These are phyloP conservation scores for Athalia cordata DNA, from an alignment of 2,888 invertebrate species.

Conservation along the genomic window DNA sequence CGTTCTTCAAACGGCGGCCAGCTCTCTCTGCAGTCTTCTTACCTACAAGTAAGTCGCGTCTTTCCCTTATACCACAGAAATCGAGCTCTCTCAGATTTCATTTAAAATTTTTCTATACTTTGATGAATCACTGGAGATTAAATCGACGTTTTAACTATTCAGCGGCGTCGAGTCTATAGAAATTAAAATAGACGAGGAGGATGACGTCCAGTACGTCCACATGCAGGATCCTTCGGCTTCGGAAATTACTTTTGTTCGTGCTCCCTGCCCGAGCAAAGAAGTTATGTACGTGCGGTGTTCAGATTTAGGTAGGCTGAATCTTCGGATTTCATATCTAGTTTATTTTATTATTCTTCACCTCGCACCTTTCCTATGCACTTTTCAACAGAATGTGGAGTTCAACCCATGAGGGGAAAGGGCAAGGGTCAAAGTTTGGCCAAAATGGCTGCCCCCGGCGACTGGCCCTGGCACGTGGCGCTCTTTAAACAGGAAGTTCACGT, in stretches of 20 bases:
- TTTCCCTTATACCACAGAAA: neutral
- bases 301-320: constrained; percentile 78
- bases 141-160: constrained; percentile 49
- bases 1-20: constrained; percentile 83
- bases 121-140: neutral
- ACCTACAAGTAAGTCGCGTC: constrained; percentile 82
- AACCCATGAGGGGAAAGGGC: constrained; percentile 75
- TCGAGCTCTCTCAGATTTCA: neutral
- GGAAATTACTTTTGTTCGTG: constrained; percentile 88
- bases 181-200: constrained; percentile 78
- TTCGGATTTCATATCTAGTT: too few species aligned
- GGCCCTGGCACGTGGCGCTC: constrained; percentile 94
- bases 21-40: constrained; percentile 85
- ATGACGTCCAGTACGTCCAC: constrained; percentile 82
- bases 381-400: constrained; percentile 81
- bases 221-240: constrained; percentile 88
- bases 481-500: constrained; percentile 90
- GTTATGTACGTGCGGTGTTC: constrained; percentile 88
- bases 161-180: constrained; percentile 84
- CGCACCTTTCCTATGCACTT: neutral
- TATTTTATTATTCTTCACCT: neutral
- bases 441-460: constrained; percentile 87
- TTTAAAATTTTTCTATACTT: constrained; percentile 16
- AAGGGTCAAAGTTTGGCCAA: constrained; percentile 79
- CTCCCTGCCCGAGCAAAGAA: constrained; percentile 84